Percentiles rank a stretch among this genome's conserved stretches.
Conservation (phyloP, 2,113 vertebrate species). For the Elgaria multicarinata region DNA sequence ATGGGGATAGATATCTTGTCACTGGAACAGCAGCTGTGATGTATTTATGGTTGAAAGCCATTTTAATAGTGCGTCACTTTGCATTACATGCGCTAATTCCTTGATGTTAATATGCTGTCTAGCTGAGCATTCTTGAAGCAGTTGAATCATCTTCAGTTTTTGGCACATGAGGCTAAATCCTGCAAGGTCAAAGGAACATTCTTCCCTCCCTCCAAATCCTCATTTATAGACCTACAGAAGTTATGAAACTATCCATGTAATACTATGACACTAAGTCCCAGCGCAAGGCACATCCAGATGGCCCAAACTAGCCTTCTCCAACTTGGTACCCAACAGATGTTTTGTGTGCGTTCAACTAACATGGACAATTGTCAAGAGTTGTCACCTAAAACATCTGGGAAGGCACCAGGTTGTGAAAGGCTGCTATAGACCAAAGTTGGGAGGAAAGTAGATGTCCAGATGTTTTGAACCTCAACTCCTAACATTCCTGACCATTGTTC, state of each 20-base stretch:
- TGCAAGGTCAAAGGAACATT: background rate
- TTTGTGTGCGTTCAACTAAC: too few relatives aligned
- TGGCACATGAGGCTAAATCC: accelerated
- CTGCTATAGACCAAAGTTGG: too few relatives aligned
- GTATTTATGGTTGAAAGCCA: conserved; percentile 31
- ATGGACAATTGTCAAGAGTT: too few relatives aligned
- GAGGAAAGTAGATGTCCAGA: too few relatives aligned
- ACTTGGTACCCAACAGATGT: background rate
- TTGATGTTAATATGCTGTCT: conserved; percentile 13
- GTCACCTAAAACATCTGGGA: too few relatives aligned
- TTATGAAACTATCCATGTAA: background rate
- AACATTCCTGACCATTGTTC: too few relatives aligned
- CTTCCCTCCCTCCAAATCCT: background rate
- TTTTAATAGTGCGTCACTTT: conserved; percentile 26
- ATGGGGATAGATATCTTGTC: conserved; percentile 11
- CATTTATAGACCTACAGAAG: background rate
- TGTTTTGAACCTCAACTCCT: too few relatives aligned
- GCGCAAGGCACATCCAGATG: background rate
- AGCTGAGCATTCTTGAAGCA: accelerated
- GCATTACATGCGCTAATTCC: conserved; percentile 27
- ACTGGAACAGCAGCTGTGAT: conserved; percentile 30
- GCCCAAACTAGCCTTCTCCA: background rate
- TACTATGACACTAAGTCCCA: too few relatives aligned
- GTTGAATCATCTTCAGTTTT: conserved; percentile 30
- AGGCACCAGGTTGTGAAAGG: too few relatives aligned